Evolutionary conservation across 2,888 invertebrate genomes (phyloP), one percentile per base, ranked within the genome.

Genomic region (Cerceris ruficornis): DNA sequence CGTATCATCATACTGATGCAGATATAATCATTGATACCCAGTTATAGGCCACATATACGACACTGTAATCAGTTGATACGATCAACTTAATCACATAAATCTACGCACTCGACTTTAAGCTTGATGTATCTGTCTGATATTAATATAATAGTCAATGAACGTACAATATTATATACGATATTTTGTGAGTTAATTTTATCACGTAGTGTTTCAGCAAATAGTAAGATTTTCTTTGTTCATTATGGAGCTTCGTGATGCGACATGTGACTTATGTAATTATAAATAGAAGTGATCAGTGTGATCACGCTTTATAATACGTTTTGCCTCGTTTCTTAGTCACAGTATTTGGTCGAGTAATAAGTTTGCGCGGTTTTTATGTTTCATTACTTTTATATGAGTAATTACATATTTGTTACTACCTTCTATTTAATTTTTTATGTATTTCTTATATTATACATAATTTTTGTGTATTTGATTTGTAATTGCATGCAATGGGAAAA

Each of bases 201-300:
- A 14, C 42, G 8, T 15, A 43, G 39, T 39, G 58, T 52, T 28
- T 28, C 28, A 61, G 14, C 7, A 49, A 55, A 14, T 68, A 65
- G 28, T 61, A 52, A 62, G 41, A 69, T 43, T 77, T 77, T 62
- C 71, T 78, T 64, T 69, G 69, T 43, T 71, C 62, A 14, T 17
- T 54, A 50, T 15, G 15, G 13, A 67, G 59, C 55, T 15, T 60
- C 58, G 49, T 68, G 57, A 68, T 69, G 65, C 7, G 41, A 49
- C 46, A 60, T 71, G 58, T 80, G 68, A 80, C 82, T 87, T 78
- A 81, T 68, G 64, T 70, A 77, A 86, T 81, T 88, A 88, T 87
- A 86, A 87, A 87, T 87, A 88, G 86, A 75, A 66, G 68, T 85
- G 88, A 87, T 80, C 72, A 52, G 57, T 61, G 17, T 11, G 64